These are phyloP conservation scores for Apodemus speciosus DNA, from an alignment of 2,113 vertebrate species.

Conservation along the genomic window DNA sequence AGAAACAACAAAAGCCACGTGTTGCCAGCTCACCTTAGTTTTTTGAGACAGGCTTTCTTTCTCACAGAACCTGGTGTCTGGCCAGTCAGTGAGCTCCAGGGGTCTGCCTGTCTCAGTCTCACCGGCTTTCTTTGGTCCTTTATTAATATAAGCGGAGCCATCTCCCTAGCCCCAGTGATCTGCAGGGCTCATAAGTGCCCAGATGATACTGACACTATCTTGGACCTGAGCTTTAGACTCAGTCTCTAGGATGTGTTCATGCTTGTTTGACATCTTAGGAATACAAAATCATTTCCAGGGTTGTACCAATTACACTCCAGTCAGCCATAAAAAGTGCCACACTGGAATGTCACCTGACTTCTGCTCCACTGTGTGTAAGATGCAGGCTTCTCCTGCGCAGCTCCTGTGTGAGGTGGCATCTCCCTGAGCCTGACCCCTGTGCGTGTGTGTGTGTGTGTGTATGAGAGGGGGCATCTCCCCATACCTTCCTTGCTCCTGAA, in stretches of 20 bases:
- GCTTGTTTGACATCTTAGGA: neutral
- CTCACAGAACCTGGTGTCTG: neutral
- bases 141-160: neutral
- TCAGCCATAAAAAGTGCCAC: neutral
- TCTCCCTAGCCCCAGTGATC: neutral
- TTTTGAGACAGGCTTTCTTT: neutral
- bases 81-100: neutral
- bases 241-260: neutral
- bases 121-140: neutral
- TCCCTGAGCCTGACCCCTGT: neutral
- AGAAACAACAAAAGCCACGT: neutral
- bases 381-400: too few relatives aligned
- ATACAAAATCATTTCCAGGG: too few relatives aligned
- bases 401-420: neutral
- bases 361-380: neutral
- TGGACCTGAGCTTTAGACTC: neutral
- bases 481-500: neutral
- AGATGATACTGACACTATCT: neutral
- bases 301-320: neutral
- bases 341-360: neutral
- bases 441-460: neutral
- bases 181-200: neutral
- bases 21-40: neutral
- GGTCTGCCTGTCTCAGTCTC: neutral
- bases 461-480: neutral